Conservation (phyloP, 2,888 invertebrate species). For the Micoletzkya japonica region DNA sequence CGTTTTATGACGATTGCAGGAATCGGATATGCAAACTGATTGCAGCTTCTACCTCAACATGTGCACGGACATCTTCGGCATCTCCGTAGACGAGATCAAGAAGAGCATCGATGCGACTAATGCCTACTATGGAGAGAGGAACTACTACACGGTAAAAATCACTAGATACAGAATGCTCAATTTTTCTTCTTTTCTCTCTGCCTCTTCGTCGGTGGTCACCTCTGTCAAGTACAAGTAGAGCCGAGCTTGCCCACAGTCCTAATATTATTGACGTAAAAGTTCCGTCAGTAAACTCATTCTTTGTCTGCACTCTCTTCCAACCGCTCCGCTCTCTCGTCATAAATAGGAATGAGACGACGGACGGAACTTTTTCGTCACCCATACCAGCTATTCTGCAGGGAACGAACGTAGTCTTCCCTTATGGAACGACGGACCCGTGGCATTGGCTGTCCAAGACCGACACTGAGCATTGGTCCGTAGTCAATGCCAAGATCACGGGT, state of each 20-base stretch:
- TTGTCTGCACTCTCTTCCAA: too few relatives aligned
- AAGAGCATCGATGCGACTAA: constrained; percentile 17
- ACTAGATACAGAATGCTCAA: not conserved
- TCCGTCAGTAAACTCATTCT: too few relatives aligned
- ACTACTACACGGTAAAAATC: not conserved
- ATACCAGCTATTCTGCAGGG: constrained; percentile 29
- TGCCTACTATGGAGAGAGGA: constrained; percentile 9
- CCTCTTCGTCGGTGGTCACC: too few relatives aligned
- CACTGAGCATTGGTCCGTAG: constrained; percentile 6
- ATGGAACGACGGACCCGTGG: constrained; percentile 25
- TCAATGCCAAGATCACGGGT: constrained; percentile 3
- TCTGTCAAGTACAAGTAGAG: too few relatives aligned
- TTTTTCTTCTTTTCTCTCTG: too few relatives aligned
- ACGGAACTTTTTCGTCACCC: too few relatives aligned
- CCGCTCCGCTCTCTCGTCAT: too few relatives aligned
- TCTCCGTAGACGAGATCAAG: not conserved
- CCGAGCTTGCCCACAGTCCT: too few relatives aligned
- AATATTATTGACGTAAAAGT: too few relatives aligned
- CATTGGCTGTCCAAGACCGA: constrained; percentile 5
- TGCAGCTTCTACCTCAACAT: constrained; percentile 13
- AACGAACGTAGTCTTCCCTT: constrained; percentile 24
- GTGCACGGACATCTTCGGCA: constrained; percentile 4
- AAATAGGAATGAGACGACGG: too few relatives aligned
- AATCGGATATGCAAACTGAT: not conserved
- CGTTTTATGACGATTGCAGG: not conserved